A percentile compares a stretch with the other conserved stretches of the same genome.
These are phyloP conservation scores for Sinelater perroti DNA, from an alignment of 2,888 invertebrate genomes.

Conservation along the genomic window DNA sequence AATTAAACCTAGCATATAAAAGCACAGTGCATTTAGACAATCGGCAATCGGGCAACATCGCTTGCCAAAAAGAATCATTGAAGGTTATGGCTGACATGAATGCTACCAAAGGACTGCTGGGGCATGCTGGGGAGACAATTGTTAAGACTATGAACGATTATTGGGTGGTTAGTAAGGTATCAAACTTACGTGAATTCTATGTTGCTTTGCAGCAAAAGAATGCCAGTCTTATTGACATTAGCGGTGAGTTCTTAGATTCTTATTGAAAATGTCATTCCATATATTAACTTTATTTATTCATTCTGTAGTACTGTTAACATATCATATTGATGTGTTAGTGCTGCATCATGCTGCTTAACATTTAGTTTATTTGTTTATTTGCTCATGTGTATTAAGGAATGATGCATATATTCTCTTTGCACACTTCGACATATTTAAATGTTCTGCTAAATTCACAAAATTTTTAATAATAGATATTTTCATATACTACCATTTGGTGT, in stretches of 20 bases:
- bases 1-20: constrained; percentile 89
- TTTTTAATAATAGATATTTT: too few relatives aligned
- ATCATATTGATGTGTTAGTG: too few relatives aligned
- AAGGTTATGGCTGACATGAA: constrained; percentile 85
- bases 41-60: constrained; percentile 67
- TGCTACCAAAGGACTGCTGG: constrained; percentile 62
- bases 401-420: too few relatives aligned
- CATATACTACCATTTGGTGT: too few relatives aligned
- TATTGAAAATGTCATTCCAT: too few relatives aligned
- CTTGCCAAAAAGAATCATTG: constrained; percentile 77
- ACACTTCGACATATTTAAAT: too few relatives aligned
- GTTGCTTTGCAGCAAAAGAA: constrained; percentile 91
- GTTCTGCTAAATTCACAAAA: too few relatives aligned
- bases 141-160: constrained; percentile 89
- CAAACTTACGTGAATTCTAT: constrained; percentile 91
- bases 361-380: too few relatives aligned
- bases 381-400: too few relatives aligned
- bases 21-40: constrained; percentile 76
- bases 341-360: too few relatives aligned
- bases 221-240: constrained; percentile 89
- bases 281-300: too few relatives aligned
- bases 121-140: constrained; percentile 74
- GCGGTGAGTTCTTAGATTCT: constrained; percentile 82
- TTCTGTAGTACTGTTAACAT: too few relatives aligned
- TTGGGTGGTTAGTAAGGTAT: constrained; percentile 94